A percentile compares a stretch with the other conserved stretches of the same genome.
Evolutionary conservation across 2,113 vertebrate genomes (phyloP).

Genomic region (Microtus montanus): DNA sequence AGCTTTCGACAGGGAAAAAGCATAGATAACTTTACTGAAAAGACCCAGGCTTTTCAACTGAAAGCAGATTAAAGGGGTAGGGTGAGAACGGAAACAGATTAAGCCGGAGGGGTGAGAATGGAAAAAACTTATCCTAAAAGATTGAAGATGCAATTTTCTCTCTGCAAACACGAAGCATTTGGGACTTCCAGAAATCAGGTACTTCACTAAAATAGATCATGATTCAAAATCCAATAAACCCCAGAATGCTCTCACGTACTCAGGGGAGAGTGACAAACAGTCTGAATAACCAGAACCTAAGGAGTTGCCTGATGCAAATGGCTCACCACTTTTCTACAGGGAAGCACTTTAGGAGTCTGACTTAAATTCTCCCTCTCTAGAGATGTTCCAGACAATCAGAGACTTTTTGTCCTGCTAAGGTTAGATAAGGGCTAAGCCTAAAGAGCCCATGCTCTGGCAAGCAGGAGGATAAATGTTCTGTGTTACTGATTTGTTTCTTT

Average conservation of each 20-base stretch:
- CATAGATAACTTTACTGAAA: background rate
- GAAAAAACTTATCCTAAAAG: slow-evolving; percentile 15
- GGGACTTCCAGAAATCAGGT: background rate
- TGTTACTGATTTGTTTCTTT: background rate
- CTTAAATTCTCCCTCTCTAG: background rate
- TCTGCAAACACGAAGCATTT: slow-evolving; percentile 34
- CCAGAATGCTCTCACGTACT: background rate
- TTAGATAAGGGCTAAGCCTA: background rate
- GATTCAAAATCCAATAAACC: slow-evolving; percentile 15
- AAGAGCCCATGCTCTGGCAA: background rate
- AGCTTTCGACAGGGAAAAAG: background rate
- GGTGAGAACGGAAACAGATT: background rate
- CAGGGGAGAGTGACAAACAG: background rate
- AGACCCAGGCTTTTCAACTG: background rate
- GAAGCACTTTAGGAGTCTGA: background rate
- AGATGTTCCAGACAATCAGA: background rate
- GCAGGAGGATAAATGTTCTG: background rate
- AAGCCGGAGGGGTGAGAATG: background rate
- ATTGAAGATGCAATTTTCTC: background rate
- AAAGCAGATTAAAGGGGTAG: background rate
- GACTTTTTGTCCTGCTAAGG: slow-evolving; percentile 1
- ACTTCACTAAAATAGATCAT: slow-evolving; percentile 24
- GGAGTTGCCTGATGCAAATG: background rate
- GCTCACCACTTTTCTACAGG: background rate
- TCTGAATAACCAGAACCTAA: background rate